Evolutionary conservation across 2,113 vertebrate genomes (phyloP), one percentile per base, ranked within the genome.

Genomic region (Chionodraco myersi): DNA sequence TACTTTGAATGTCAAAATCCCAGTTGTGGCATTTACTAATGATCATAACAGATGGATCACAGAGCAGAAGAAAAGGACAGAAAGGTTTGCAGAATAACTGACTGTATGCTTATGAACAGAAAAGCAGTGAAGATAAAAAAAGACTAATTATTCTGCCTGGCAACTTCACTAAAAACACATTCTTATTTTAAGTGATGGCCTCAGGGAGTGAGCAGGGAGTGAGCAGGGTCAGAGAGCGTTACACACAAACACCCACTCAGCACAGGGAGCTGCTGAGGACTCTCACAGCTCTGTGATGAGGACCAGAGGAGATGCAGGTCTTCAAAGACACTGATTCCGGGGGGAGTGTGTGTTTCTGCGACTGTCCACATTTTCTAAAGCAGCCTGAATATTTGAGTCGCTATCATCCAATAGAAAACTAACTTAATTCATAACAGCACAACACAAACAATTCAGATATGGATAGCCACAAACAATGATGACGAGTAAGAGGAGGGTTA

Each of bases 161-260:
- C 45, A 85, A 72, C 79, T 69, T 79, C 56, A 69, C 72, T 65
- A 73, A 82, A 71, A 81, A 83, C 71, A 80, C 71, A 76, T 62
- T 81, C 45, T 85, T 87, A 85, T 87, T 87, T 71, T 83, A 70
- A 72, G 77, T 54, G 48, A 72, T 59, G 70, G 63, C 83, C 74
- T 81, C 30, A 1, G 72, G 78, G 78, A 72, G 68, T 12, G 51
- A 82, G 26, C 26, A 26, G 26, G 26, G 26, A 26, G 26, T 26
- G 26, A 30, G 30, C 30, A 30, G 30, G 30, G 26, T 84, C 80
- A 72, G 51, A 45, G 54, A 74, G 66, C 77, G 63, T 79, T 68
- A 72, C 79, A 75, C 79, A 57, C 71, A 79, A 72, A 84, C 83
- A 82, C 74, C 70, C 68, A 84, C 80, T 83, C 70, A 23, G 65